Evolutionary conservation across 2,797 vertebrate genomes (phyloP).

Genomic region (Oreortyx pictus): DNA sequence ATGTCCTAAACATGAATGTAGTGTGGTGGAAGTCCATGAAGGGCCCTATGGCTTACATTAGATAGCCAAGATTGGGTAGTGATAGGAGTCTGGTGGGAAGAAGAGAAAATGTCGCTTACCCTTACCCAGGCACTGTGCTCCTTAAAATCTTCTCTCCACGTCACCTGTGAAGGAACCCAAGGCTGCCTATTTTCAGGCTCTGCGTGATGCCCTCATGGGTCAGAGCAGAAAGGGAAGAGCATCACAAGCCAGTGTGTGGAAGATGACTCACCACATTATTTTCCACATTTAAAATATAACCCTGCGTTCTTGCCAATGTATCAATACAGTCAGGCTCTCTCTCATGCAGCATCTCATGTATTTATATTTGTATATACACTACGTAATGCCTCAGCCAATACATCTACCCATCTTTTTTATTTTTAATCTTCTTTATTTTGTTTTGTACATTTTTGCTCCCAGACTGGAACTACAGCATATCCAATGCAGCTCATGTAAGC

Average conservation of each 20-base stretch:
- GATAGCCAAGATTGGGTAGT: background rate
- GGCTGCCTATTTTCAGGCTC: slow-evolving; percentile 43
- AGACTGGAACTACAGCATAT: background rate
- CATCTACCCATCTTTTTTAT: background rate
- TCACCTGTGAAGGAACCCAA: background rate
- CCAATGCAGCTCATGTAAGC: background rate
- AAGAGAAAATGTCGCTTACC: background rate
- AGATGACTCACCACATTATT: slow-evolving; percentile 57
- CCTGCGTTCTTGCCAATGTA: slow-evolving; percentile 42
- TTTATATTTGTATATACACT: slow-evolving; percentile 31
- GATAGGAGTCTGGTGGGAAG: background rate
- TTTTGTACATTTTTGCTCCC: background rate
- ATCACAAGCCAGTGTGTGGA: slow-evolving; percentile 42
- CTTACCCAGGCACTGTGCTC: background rate
- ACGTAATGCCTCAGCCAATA: background rate
- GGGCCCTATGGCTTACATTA: background rate
- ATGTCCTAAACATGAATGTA: background rate
- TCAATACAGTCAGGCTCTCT: slow-evolving; percentile 24
- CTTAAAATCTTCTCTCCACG: background rate
- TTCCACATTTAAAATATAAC: slow-evolving; percentile 50
- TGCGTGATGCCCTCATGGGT: slow-evolving; percentile 19
- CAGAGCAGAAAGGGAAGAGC: slow-evolving; percentile 30
- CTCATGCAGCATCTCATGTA: background rate
- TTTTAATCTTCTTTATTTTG: background rate
- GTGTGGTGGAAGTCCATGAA: background rate